Evolutionary conservation across 2,797 vertebrate species (phyloP), one percentile per base, ranked within the genome.

Genomic region (Mormyrus hasselquistii): DNA sequence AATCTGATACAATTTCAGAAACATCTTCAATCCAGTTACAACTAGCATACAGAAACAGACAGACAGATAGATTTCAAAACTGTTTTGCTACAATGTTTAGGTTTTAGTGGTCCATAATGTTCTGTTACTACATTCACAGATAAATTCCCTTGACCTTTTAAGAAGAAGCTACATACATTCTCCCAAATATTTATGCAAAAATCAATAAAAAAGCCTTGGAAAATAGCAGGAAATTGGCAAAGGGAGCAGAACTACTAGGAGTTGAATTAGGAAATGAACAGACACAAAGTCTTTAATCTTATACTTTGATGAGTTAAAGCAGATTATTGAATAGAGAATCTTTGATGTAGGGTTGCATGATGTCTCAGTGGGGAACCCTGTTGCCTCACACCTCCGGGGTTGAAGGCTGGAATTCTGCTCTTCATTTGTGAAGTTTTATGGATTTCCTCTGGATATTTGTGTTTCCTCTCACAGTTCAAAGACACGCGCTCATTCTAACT

Each of bases 211-310:
- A 12, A 22, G 16, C 76, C 41, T 82, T 82, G 41, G 41, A 47
- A 82, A 47, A 9, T 44, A 82, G 8, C 76, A 82, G 41, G 76
- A 82, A 83, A 47, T 83, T 47, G 79, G 41, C 10, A 85, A 50
- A 50, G 4, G 10, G n/a, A 53, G 79, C 79, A 47, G 19, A 52
- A 34, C 83, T 49, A 85, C 34, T 19, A 76, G 69, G 69, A 76
- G 34, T 16, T 47, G 76, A 85, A 85, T 52, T 50, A 85, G 83
- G 83, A 82, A 41, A 41, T 47, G 34, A 52, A 85, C n/a, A 85
- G 44, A 25, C 83, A 85, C 25, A 52, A 85, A 25, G 10, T 85
- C 83, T 85, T 85, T 85, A 85, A 85, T 50, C 83, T 85, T 34
- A 6, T 85, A 85, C 16, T 69, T 52, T 50, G 65, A 88, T 79